Base-by-base conservation (phyloP, 35 echinoderm and acorn worm species). In the Diadema setosum region DNA sequence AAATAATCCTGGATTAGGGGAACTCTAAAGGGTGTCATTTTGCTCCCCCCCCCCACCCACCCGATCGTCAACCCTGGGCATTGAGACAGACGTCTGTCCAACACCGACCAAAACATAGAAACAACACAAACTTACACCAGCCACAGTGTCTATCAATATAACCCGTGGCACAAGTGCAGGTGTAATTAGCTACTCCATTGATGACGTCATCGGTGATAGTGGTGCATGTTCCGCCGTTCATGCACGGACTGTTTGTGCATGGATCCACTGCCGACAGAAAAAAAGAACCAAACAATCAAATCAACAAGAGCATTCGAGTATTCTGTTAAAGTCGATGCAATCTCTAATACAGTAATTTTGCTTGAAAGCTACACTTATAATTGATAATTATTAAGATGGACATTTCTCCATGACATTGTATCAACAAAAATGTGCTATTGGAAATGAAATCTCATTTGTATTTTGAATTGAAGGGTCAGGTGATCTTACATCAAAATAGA, bases 181-280 rank as follows among this genome's bases (percentile, higher is more conserved):
- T 86, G 61, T 90, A 95, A 16, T 29, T 23, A 75, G 85, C 88
- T 33, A 58, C 44, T n/a, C 16, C 75, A 14, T 81, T 45, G 24
- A 81, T 20, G 75, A 67, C 37, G 17, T 7, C 12, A 33, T 67
- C 14, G 21, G 12, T 6, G 11, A 86, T 26, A 34, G 91, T 58
- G 36, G 83, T 84, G 87, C 95, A 97, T 9, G 91, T 69, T 58
- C 76, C 95, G 52, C 49, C 83, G 40, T 97, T 94, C 41, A 70
- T 65, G 88, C 95, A 97, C 0, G 91, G 91, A 33, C 93, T 65
- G 46, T 78, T 87, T 39, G 84, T 82, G 76, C 95, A 97, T 36
- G 65, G 81, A 57, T 95, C 2, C 49, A 55, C 21, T n/a, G n/a
- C n/a, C 70, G 7, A 46, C 9, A 1, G 84, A 30, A 25, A 18